These are phyloP conservation scores for Mesaphorura yosii DNA, from an alignment of 1,140 invertebrate genomes.

Conservation along the genomic window DNA sequence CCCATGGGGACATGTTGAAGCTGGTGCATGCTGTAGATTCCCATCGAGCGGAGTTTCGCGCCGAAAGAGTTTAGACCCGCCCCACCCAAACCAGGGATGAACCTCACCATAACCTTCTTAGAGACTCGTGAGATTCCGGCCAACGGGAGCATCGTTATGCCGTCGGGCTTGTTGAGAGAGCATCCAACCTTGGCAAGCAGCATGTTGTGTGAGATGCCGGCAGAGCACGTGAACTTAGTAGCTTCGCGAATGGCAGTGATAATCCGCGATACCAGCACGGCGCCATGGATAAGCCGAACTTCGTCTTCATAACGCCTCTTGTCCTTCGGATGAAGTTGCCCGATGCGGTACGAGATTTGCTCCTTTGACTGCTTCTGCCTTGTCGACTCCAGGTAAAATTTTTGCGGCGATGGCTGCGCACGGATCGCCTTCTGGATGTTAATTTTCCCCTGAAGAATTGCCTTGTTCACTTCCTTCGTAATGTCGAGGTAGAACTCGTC, in stretches of 20 bases:
- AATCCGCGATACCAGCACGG: not conserved
- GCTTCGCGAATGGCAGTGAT: not conserved
- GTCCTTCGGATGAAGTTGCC: not conserved
- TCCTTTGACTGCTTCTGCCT: not conserved
- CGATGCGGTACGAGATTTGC: not conserved
- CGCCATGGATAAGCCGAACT: not conserved
- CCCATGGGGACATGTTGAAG: too few relatives aligned
- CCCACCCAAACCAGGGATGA: not conserved
- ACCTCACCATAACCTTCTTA: not conserved
- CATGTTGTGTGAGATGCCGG: not conserved
- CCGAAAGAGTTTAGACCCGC: too few relatives aligned
- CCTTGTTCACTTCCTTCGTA: not conserved
- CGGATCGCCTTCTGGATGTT: not conserved
- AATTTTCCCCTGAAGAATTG: constrained; percentile 1
- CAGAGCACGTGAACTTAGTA: not conserved
- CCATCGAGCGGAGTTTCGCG: too few relatives aligned
- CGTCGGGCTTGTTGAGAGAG: not conserved
- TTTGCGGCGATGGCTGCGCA: not conserved
- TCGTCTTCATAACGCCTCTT: not conserved
- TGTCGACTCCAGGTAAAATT: not conserved
- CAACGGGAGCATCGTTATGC: not conserved
- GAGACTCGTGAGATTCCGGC: not conserved
- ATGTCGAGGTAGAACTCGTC: not conserved
- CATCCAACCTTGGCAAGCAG: not conserved
- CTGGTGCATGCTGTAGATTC: too few relatives aligned